Evolutionary conservation across 2,888 invertebrate species (phyloP), one percentile per base, ranked within the genome.

Genomic region (Morpho deidamia): DNA sequence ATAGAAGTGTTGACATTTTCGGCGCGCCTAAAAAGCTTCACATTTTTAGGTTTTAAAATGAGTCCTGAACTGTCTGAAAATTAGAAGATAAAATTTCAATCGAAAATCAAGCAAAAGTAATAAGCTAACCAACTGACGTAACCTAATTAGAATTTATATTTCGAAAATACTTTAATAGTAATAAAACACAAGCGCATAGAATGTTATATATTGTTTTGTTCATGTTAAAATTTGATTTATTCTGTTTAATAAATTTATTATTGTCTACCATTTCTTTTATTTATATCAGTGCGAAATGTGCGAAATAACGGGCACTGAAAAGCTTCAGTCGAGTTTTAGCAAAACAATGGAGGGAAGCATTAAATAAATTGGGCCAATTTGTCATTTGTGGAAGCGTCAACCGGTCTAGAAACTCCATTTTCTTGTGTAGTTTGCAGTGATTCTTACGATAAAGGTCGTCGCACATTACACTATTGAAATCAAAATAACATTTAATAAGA

Each of bases 361-460:
- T 41, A 37, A 33, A 35, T 41, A 45, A 50, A 54, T 39, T 44
- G 23, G 11, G 11, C 23, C 40, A 51, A 43, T 51, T 45, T 45
- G 49, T 51, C 41, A 55, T 46, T 45, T 38, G 46, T 33, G 55
- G 42, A 55, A 51, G 43, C 46, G 42, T 55, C 39, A 41, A 48
- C 34, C 11, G 37, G 33, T 35, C 47, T 45, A 45, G 23, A 38
- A 52, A 43, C 35, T 44, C 35, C 42, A 56, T 52, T 56, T 56
- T 56, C 41, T 47, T 23, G n/a, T 40, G 33, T 44, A 44, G 41
- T 55, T 55, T 50, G 43, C 44, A 44, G 34, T 44, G 40, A 11
- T 54, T 51, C 50, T 56, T 55, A 35, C 55, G 51, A 59, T 61
- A 56, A 48, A 34, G 48, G 10, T 41, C 10, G 2, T 9, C 14